Base-by-base conservation (phyloP, 2,888 invertebrate species). In the Andrena haemorrhoa region DNA sequence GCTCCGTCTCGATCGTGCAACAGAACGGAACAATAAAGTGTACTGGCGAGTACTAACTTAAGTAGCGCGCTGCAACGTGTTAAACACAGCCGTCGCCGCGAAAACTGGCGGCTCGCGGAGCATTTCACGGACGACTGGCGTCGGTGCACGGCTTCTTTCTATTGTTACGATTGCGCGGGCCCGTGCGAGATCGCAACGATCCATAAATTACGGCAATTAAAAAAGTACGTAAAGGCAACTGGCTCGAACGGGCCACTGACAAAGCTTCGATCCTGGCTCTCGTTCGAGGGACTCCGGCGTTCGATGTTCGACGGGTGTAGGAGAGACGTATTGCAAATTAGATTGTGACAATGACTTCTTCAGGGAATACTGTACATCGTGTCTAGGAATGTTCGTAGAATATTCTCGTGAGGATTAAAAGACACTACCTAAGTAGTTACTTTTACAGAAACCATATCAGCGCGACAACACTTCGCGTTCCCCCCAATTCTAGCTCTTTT, bases 111-210 rank as follows among this genome's bases (percentile, higher is more conserved):
- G n/a, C 23, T 60, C 65, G 49, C 33, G 29, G 60, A 53, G 70
- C 51, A 70, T 77, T 83, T 83, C 81, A 83, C 77, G 83, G 83
- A 83, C 82, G 73, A 61, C 69, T 80, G 76, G 33, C 72, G 68
- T 64, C 64, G 77, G 35, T 69, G 53, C 64, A 53, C 68, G 23
- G 65, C 53, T 76, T 66, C 58, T 71, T 65, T 35, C 75, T 41
- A 82, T 80, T 80, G 75, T 82, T 53, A 51, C 71, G 49, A 33
- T 35, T 33, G 26, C 41, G 26, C 29, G 10, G 20, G 10, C 58
- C 10, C 60, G 68, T 41, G 65, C 35, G 56, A 79, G 49, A 73
- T 68, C 63, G 49, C 20, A 41, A 47, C 49, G 49, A 68, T 68
- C 26, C 41, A 68, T 82, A 74, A 61, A 80, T 75, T 53, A 72